Conservation (phyloP, 1,140 invertebrate species). For the Plectrocnemia conspersa region DNA sequence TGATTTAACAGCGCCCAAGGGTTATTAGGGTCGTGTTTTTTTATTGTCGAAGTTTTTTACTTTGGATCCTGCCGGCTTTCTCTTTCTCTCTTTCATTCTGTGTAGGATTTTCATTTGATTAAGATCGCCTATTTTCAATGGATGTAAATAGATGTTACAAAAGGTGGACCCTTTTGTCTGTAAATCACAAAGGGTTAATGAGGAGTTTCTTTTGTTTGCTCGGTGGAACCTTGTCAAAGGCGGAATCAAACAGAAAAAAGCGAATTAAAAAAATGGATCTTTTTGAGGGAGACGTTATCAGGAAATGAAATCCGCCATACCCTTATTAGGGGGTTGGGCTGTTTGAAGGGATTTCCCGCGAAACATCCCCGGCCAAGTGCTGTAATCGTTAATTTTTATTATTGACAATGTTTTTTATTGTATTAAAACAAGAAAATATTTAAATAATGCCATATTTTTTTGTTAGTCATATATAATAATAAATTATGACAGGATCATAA, state of each 20-base stretch:
- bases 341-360: no score
- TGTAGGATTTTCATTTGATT: conserved; percentile 35
- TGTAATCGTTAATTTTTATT: no score
- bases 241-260: conserved; percentile 31
- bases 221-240: conserved; percentile 27
- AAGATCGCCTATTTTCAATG: conserved; percentile 34
- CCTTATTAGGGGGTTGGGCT: neutral
- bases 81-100: no score
- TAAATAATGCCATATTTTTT: no score
- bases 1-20: neutral
- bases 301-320: conserved; percentile 28
- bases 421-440: no score
- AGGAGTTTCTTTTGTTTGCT: conserved; percentile 31
- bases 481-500: no score
- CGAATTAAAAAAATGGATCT: conserved; percentile 23
- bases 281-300: conserved; percentile 27
- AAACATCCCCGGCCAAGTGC: neutral
- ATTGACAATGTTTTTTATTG: no score
- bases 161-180: conserved; percentile 30
- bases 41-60: conserved; percentile 23
- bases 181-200: conserved; percentile 34
- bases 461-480: no score
- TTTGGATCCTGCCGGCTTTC: conserved; percentile 2
- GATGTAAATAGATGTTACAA: conserved; percentile 35
- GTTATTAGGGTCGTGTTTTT: conserved; percentile 14